Base-by-base conservation (phyloP, 2,888 invertebrate genomes). In the Germaria angustata region DNA sequence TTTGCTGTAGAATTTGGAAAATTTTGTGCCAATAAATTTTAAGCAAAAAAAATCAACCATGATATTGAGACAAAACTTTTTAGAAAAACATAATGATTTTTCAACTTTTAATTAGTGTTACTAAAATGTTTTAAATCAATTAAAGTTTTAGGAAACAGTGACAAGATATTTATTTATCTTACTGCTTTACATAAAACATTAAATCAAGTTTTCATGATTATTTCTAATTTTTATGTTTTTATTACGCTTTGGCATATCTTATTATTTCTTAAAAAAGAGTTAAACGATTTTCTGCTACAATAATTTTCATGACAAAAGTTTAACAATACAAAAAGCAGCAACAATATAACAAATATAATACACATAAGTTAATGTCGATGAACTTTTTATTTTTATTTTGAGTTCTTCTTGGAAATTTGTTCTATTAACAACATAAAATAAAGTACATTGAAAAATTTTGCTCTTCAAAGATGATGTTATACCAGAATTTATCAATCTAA, bases 241-340 rank as follows among this genome's bases (percentile, higher is more conserved):
- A 39, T 39, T 49, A 4, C 41, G 36, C 61, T 61, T 69, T 69
- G 24, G n/a, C 51, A 53, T 59, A 59, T 73, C 51, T 36, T 22
- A 20, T 44, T 51, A 28, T 44, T 34, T 28, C 6, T 57, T 68
- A 7, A 28, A 51, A 66, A 72, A 66, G 57, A 80, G 69, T 63
- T 39, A 55, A 75, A 63, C 51, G 75, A 82, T 75, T 82, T 82
- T 76, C 75, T 71, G 71, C 79, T 51, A 57, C 49, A 75, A 69
- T 69, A 36, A 78, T 71, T 73, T 59, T 63, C 20, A 81, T 78
- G 72, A 39, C 66, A 71, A 59, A 44, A 68, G 68, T 69, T 6
- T 0, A 2, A 11, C 39, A 46, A 36, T 32, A 81, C 44, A 69
- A 69, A 63, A 73, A 46, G 32, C 15, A 53, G 41, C 41, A 41